Base-by-base conservation (phyloP, 2,797 vertebrate genomes). In the Tympanoctomys barrerae region DNA sequence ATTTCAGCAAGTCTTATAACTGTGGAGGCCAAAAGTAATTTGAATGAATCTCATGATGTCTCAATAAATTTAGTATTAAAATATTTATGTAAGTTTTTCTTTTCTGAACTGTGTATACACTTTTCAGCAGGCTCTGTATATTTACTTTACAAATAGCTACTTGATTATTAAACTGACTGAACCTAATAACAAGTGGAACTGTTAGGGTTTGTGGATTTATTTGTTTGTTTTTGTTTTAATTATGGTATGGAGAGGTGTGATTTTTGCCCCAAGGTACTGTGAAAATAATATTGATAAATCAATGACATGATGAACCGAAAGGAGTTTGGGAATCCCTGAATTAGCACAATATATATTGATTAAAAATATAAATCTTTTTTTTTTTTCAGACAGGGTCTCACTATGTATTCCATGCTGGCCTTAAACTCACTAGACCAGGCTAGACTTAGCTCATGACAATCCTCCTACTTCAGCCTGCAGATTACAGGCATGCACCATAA, bases 81-180 rank as follows among this genome's bases (percentile, higher is more conserved):
- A 71, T 39, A 71, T 39, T 71, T 71, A 39, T 24, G 39, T 16
- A 13, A 54, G 19, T 71, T 71, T 39, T 39, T 71, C n/a, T 39
- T 22, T 71, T 71, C n/a, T 39, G 18, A 70, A 21, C 33, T 71
- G 70, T 71, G 19, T 71, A 24, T 71, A 71, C 19, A 22, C n/a
- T 39, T 39, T 71, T 71, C 12, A 13, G 14, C 16, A 14, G 46
- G 8, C 1, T 57, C 3, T 57, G 39, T 36, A 14, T 36, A 57
- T 90, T 73, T 68, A 31, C 4, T 89, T 95, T 86, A 66, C 31
- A 77, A 93, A 89, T 68, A 83, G 19, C 64, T 86, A 71, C 71
- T 71, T 78, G 18, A 14, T 42, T 89, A 49, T 83, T 62, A 80
- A 82, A 93, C 39, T 5, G 22, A 75, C 90, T 78, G 54, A 71